Evolutionary conservation across 2,797 vertebrate genomes (phyloP), one percentile per base, ranked within the genome.

Genomic region (Manis javanica): DNA sequence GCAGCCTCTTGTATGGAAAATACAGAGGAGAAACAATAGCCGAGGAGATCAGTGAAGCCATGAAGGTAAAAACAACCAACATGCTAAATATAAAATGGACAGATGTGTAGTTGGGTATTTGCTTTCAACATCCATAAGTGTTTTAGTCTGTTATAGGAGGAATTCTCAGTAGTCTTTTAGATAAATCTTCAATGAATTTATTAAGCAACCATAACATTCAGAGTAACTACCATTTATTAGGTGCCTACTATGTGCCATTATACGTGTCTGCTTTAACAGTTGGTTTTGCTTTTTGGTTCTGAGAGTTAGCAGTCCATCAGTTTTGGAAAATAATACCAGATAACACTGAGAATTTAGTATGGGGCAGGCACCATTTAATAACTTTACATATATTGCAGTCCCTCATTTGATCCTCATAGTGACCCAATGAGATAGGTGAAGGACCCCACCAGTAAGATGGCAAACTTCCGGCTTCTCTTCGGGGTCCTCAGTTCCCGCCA

Each of bases 31-130:
- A 99, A 75, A 83, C 23, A 42, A 79, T 98, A 96, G 98, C 99
- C 74, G 98, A 97, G 93, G 97, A 99, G 94, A 99, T 99, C 57
- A 98, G 98, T 16, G 97, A 98, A 63, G 98, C 98, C 75, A 99
- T 99, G 97, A 99, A 99, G 99, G 99, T 99, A 98, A 98, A 97
- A 95, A 23, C 68, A 93, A 4, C 10, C 68, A 93, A 4, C 10
- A 5, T 86, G 7, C 71, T 69, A n/a, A 49, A 94, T 87, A 26
- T 29, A 37, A 77, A 92, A 75, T 49, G 39, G 77, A 49, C 15
- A 49, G 68, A 23, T 46, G 2, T 71, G 0, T 39, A 72, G 34
- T 24, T 82, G 12, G 4, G 10, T 68, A 3, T 85, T 53, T 37
- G 77, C 55, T 46, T 71, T 71, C 34, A 87, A 2, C 7, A 42